Evolutionary conservation across 2,888 invertebrate genomes (phyloP), one percentile per base, ranked within the genome.

Genomic region (Drosophila algonquin): DNA sequence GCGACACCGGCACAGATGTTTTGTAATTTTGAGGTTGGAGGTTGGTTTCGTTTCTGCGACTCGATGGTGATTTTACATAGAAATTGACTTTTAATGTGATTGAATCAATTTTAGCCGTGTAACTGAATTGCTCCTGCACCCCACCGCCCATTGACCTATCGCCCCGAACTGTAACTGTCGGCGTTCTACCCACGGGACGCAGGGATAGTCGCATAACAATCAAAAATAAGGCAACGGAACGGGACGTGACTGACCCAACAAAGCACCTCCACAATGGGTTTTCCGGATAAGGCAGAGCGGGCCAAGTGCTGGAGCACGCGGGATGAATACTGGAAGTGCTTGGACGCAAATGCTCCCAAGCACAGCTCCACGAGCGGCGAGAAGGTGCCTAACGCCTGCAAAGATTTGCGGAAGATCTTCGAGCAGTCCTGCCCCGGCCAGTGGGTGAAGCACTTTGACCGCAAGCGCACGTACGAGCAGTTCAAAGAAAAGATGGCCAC

Each of bases 401-500:
- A 93, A 73, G 93, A 95, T 86, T 92, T 96, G 80, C 94, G 97
- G 77, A 94, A 95, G 92, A 79, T 94, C 57, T 97, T 96, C 91
- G 96, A 96, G 93, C 93, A 94, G 72, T 94, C 94, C 27, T 98
- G 97, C 90, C 96, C 97, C 1, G 91, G 94, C 1, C 96, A 96
- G 91, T 97, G 98, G 98, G 97, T 98, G 51, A 96, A 96, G 91
- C 98, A 98, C 93, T 98, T 98, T 92, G 98, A 98, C 93, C 95
- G 97, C 85, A 97, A 97, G 92, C 93, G 97, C 89, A 96, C 96
- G 83, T 98, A 97, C 92, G 94, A 97, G 89, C 94, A 96, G 89
- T 98, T 96, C 92, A 97, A 98, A 93, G 95, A 96, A 86, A 96
- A 95, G 93, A 95, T 98, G 92, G 96, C 97, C 89, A 94, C 95